A percentile compares a stretch with the other conserved stretches of the same genome.
phyloP scores from a whole-genome alignment of 2,797 vertebrate species.

The Neosilurus hyrtlii region DNA sequence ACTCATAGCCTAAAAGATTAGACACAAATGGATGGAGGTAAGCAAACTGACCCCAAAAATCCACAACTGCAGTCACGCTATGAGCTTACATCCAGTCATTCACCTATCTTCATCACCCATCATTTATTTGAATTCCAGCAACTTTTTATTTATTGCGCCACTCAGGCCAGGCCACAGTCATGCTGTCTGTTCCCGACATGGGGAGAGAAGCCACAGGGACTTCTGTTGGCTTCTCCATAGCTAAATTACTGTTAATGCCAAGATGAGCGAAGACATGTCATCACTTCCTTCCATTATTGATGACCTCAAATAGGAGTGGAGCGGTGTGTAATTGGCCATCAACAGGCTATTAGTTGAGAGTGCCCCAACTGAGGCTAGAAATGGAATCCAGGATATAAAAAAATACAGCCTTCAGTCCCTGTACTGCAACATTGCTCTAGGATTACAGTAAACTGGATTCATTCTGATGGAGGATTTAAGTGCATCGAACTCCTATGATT shows the following conservation, averaged over 20 bases:
- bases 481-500: not conserved
- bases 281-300: constrained; percentile 62
- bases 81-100: constrained; percentile 38
- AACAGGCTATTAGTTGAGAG: constrained; percentile 45
- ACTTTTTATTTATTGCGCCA: constrained; percentile 15
- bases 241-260: constrained; percentile 61
- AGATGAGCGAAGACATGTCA: constrained; percentile 58
- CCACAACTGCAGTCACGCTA: constrained; percentile 12
- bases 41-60: constrained; percentile 36
- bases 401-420: not conserved
- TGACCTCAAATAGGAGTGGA: constrained; percentile 58
- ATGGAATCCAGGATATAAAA: constrained; percentile 16
- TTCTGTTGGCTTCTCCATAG: constrained; percentile 32
- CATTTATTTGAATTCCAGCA: constrained; percentile 9
- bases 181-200: constrained; percentile 36
- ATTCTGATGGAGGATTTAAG: not conserved
- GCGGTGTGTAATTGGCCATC: constrained; percentile 39
- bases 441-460: not conserved
- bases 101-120: constrained; percentile 54
- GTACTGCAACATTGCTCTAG: not conserved
- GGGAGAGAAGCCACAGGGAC: constrained; percentile 21
- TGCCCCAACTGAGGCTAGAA: constrained; percentile 32
- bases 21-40: constrained; percentile 28
- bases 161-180: constrained; percentile 49
- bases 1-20: constrained; percentile 23